Base-by-base conservation (phyloP, 2,113 vertebrate species). In the Notarius lentiginosus region DNA sequence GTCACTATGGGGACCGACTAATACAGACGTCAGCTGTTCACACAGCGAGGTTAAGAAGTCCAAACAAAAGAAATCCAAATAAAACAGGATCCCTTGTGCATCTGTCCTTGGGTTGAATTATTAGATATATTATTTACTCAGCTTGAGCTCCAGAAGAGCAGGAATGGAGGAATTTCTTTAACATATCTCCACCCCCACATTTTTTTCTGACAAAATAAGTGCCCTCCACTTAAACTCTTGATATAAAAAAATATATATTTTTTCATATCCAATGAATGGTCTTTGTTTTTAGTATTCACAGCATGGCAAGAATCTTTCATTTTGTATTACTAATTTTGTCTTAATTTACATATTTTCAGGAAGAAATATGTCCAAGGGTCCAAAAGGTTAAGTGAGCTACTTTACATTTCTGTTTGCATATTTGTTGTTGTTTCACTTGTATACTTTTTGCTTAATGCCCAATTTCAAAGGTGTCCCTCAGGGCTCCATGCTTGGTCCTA, bases 1-100 rank as follows among this genome's bases (percentile, higher is more conserved):
- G 90, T 82, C 88, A 87, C 85, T 55, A 84, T 47, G 49, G 76
- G 66, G 85, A 79, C 84, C n/a, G 72, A 61, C 53, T 79, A 72
- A 83, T 61, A 84, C 88, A 84, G 53, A 73, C 65, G 70, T 86
- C 88, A 89, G 88, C 88, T 86, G 88, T 73, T 86, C 41, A 60
- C 10, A 86, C 81, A 80, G 17, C n/a, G n/a, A 72, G 10, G 60
- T 63, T 22, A 14, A 58, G 66, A 15, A 55, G 55, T 56, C 41
- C 41, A 41, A 41, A 41, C 41, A 41, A 41, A 41, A 41, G 41
- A 41, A 41, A 41, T 41, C 20, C 27, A 34, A 61, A 61, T 58
- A 60, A 14, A 82, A 47, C 56, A 61, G 30, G 51, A 51, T 22
- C 47, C 47, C 73, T 73, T 47, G 70, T 10, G 30, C 70, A 47